Base-by-base conservation (phyloP, 2,888 invertebrate species). In the Nycteola revayana region DNA sequence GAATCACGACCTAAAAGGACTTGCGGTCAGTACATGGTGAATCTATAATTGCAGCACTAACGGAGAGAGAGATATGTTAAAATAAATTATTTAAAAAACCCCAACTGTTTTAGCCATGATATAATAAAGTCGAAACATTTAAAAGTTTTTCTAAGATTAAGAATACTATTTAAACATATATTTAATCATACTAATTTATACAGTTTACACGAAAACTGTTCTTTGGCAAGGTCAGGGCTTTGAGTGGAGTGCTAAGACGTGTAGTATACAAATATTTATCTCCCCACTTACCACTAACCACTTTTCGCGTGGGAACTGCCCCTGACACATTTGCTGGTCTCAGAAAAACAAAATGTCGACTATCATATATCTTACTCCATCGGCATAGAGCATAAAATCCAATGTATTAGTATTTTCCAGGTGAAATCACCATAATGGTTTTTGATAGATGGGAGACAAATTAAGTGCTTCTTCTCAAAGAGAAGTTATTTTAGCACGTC, bases 201-300 rank as follows among this genome's bases (percentile, higher is more conserved):
- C 37, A 37, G 42, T 55, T 35, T 42, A 45, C 46, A 40, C 45
- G 36, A 30, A 42, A 25, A 38, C 40, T 42, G 36, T 38, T 46
- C 56, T 47, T 43, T 39, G 55, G 60, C 73, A 80, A 75, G 76
- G 77, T 76, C 76, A 70, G 60, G 67, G 66, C 54, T 42, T 71
- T 67, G 56, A 62, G 33, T 63, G 52, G 55, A 62, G 33, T 63
- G 53, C 61, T 61, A 52, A 61, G 14, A 14, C 14, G 59, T 57
- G 60, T 51, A 65, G 64, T 75, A 71, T 74, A 84, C 83, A 81
- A 85, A 87, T 84, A 85, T 86, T 87, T 82, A 80, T 80, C 77
- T 80, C 69, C 43, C 66, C 75, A 83, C 77, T 84, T 79, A 72
- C 76, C 76, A 76, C 75, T 66, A 70, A 66, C 62, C 59, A 66